A percentile compares a stretch with the other conserved stretches of the same genome.
Evolutionary conservation across 1,140 invertebrate genomes (phyloP).

Genomic region (Macrostomum lignano): DNA sequence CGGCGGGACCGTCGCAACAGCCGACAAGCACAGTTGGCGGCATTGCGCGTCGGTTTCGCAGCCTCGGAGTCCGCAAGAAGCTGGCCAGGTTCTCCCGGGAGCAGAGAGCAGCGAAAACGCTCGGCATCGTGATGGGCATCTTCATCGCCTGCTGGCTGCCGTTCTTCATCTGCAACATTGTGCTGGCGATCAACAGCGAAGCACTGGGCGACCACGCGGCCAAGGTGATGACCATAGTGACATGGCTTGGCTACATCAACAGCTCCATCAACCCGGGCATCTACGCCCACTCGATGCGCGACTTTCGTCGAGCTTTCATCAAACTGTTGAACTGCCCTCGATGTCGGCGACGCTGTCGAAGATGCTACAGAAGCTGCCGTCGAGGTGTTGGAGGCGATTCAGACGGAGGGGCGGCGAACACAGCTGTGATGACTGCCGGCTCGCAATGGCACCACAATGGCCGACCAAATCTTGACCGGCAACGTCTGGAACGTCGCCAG

Average conservation of each 20-base stretch:
- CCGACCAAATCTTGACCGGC: too few species aligned
- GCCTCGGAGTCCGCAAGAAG: slow-evolving; percentile 30
- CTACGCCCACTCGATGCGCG: slow-evolving; percentile 76
- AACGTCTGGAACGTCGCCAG: too few species aligned
- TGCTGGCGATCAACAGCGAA: slow-evolving; percentile 10
- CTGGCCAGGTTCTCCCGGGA: slow-evolving; percentile 42
- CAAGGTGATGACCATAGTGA: slow-evolving; percentile 15
- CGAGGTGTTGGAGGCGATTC: too few species aligned
- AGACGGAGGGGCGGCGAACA: too few species aligned
- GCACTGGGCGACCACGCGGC: slow-evolving; percentile 16
- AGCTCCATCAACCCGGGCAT: slow-evolving; percentile 76
- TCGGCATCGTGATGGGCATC: slow-evolving; percentile 12
- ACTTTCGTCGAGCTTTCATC: slow-evolving; percentile 47
- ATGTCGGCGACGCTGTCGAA: too few species aligned
- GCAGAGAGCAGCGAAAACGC: slow-evolving; percentile 29
- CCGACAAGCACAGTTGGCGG: too few species aligned
- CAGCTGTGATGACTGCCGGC: too few species aligned
- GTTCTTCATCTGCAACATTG: slow-evolving; percentile 11
- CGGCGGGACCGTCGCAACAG: too few species aligned
- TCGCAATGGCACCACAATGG: too few species aligned
- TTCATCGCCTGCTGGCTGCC: slow-evolving; percentile 12
- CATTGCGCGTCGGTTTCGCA: too few species aligned
- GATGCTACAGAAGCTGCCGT: too few species aligned
- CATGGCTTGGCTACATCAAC: slow-evolving; percentile 42
- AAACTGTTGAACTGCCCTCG: too few species aligned